A percentile compares a stretch with the other conserved stretches of the same genome.
Evolutionary conservation across 2,888 invertebrate species (phyloP).

Genomic region (Ichneumoninae sp.): DNA sequence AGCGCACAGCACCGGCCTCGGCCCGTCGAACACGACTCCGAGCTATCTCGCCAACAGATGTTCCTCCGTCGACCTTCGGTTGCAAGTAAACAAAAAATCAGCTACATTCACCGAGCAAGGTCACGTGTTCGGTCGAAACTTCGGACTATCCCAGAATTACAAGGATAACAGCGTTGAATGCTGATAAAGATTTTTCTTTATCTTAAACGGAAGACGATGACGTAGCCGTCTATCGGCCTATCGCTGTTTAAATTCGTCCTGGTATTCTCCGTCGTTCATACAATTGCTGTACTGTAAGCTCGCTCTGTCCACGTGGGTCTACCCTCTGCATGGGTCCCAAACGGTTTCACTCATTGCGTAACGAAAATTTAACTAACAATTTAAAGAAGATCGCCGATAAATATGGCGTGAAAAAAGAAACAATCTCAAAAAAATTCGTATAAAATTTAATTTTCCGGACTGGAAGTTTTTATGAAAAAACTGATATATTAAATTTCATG

Average conservation of each 20-base stretch:
- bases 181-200: not conserved
- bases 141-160: not conserved
- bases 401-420: not conserved
- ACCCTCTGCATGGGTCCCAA: conserved; percentile 21
- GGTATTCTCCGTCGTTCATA: not conserved
- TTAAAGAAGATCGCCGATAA: not conserved
- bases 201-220: not conserved
- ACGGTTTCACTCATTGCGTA: conserved; percentile 35
- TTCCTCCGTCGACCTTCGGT: conserved; percentile 7
- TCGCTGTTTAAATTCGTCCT: no score
- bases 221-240: no score
- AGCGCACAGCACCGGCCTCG: not conserved
- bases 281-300: not conserved
- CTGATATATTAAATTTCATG: no score
- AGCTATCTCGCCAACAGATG: conserved; percentile 57
- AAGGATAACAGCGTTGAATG: not conserved
- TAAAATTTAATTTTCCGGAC: no score
- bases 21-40: not conserved
- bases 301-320: conserved; percentile 31
- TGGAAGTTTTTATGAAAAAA: no score
- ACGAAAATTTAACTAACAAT: not conserved
- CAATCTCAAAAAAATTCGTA: no score
- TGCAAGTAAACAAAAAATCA: not conserved
- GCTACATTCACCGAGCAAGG: not conserved
- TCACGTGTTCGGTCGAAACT: not conserved